Percentiles rank a stretch among this genome's conserved stretches.
phyloP scores from a whole-genome alignment of 2,888 invertebrate species.

The Mystacides longicornis region DNA sequence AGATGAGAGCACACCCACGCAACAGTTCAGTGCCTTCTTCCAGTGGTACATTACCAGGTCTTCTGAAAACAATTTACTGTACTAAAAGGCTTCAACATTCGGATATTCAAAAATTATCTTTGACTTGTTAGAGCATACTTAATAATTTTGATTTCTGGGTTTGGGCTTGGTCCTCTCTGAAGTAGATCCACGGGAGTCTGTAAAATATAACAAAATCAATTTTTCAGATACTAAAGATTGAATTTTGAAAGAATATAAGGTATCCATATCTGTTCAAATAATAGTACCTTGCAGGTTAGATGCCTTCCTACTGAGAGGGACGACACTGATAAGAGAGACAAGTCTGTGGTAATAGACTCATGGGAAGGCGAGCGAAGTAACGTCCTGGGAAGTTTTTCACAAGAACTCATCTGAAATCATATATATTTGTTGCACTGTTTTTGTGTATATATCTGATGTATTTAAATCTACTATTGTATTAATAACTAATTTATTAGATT shows the following conservation, averaged over 20 bases:
- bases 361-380: constrained; percentile 72
- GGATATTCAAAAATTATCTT: background rate
- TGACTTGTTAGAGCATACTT: constrained; percentile 33
- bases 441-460: too few species aligned
- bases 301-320: constrained; percentile 51
- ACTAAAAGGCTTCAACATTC: background rate
- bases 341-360: constrained; percentile 77
- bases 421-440: background rate
- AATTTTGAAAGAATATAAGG: too few species aligned
- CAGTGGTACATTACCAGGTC: constrained; percentile 36
- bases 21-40: constrained; percentile 75
- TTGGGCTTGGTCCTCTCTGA: constrained; percentile 59
- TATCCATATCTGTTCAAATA: too few species aligned
- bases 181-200: constrained; percentile 22
- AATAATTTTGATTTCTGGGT: constrained; percentile 52
- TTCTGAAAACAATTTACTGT: constrained; percentile 6
- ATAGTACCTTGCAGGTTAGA: constrained; percentile 22
- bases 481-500: too few species aligned
- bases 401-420: constrained; percentile 15
- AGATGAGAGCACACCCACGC: constrained; percentile 70
- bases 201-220: background rate
- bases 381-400: constrained; percentile 13
- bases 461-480: too few species aligned
- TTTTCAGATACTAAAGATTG: too few species aligned
- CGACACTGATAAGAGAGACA: constrained; percentile 71